These are phyloP conservation scores for Branchellion lobata DNA, from an alignment of 2,888 invertebrate species.

Conservation along the genomic window DNA sequence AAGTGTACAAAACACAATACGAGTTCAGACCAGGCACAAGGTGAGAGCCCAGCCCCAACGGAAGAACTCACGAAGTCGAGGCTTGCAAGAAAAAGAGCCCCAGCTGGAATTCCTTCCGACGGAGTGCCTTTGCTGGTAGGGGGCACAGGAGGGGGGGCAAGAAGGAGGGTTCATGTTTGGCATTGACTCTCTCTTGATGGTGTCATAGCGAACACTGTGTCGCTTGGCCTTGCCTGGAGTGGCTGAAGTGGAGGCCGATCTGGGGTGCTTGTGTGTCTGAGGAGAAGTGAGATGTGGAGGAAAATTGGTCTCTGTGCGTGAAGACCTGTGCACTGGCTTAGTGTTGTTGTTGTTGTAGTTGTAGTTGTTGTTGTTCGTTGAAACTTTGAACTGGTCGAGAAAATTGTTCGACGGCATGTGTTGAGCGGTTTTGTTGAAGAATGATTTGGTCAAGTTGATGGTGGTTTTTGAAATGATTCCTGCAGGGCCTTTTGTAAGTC, in stretches of 20 bases:
- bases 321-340: background rate
- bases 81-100: slow-evolving; percentile 27
- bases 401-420: too few species aligned
- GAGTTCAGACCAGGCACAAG: too few species aligned
- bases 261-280: background rate
- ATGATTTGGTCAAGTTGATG: background rate
- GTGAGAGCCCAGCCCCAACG: too few species aligned
- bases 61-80: slow-evolving; percentile 12
- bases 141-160: background rate
- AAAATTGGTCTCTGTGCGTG: background rate
- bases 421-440: background rate
- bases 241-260: slow-evolving; percentile 30
- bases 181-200: slow-evolving; percentile 31
- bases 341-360: too few species aligned
- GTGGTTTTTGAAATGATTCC: too few species aligned
- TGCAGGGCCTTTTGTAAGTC: too few species aligned
- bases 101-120: background rate
- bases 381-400: too few species aligned
- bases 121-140: slow-evolving; percentile 14
- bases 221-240: background rate
- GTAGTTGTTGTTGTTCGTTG: too few species aligned
- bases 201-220: background rate
- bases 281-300: too few species aligned
- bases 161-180: slow-evolving; percentile 30
- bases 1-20: too few species aligned